Base-by-base conservation (phyloP, 2,888 invertebrate species). In the Hanleya hanleyi region DNA sequence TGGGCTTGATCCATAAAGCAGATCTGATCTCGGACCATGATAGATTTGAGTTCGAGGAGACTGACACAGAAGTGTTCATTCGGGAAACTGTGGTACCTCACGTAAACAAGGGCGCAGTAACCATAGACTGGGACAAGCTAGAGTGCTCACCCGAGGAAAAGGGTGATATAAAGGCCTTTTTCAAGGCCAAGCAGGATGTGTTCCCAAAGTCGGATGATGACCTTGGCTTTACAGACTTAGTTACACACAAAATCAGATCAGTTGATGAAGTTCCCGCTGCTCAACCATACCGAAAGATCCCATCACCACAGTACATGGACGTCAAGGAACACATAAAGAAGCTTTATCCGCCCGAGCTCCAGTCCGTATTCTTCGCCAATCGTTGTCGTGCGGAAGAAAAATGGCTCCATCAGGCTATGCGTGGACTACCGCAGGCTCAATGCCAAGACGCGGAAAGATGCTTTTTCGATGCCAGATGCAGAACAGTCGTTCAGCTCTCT, bases 361-460 rank as follows among this genome's bases (percentile, higher is more conserved):
- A 73, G 74, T 41, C 76, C 78, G 12, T 81, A 73, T 61, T 74
- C 77, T 6, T 76, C 77, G 9, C 78, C 80, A 6, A 72, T 81
- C 6, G 77, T 77, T 15, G 12, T 79, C 5, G 74, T 79, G 0
- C 1, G 67, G 15, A 81, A 81, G 67, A 79, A 76, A 41, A 76
- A 79, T 36, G 77, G 73, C 18, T 41, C 57, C 12, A 29, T 70
- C 12, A 61, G 77, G 22, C 41, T 78, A 18, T 75, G 76, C 33
- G 72, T 75, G 1, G 77, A 77, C 49, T 77, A 75, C 41, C 32
- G 77, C n/a, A 67, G 67, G 49, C 51, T 77, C 6, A 80, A 80
- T 64, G 37, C 65, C 18, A 78, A 76, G 37, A 77, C 76, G 0
- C 32, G 69, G 9, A 62, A 66, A 64, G 81, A 79, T 65, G 62